Evolutionary conservation across 1,140 invertebrate genomes (phyloP), one percentile per base, ranked within the genome.

Genomic region (Neodiprion virginianus): DNA sequence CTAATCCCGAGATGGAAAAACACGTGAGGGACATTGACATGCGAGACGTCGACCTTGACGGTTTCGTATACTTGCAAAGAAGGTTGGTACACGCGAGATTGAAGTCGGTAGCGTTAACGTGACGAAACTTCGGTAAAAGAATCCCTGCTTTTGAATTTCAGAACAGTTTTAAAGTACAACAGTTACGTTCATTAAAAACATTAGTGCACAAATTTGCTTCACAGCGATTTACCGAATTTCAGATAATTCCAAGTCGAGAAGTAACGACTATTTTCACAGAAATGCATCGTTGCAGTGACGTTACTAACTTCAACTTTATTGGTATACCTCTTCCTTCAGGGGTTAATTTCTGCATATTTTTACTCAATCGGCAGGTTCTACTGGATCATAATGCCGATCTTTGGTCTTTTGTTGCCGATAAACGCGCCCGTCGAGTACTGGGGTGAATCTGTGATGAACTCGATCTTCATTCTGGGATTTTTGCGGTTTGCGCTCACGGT

Each of bases 51-150:
- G 92, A 95, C 67, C 88, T 87, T 0, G 97, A 99, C 87, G 89
- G 91, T n/a, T 91, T 97, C 48, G 93, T 98, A 4, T 94, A 93
- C 91, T 94, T 96, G 71, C 98, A 99, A 85, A 92, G 92, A 83
- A 94, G 86, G 93, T 94, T 88, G 78, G 78, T 71, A 5, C 5
- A 2, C 28, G 28, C 0, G 17, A 21, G 17, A 23, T 61, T 50
- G 66, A 12, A 70, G 12, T 69, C 21, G 17, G 17, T 21, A 21
- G 17, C 17, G 17, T 21, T 21, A 21, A 21, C 17, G 17, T 21
- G 17, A 21, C n/a, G 40, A 71, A 48, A 48, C 1, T 11, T 69
- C 17, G 17, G 21, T 69, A 69, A 21, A 21, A 28, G 28, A 12
- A 69, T 23, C 17, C 17, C 17, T 21, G 17, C 17, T 21, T 21